Evolutionary conservation across 2,888 invertebrate species (phyloP).

Genomic region (Leptopilina syphax): DNA sequence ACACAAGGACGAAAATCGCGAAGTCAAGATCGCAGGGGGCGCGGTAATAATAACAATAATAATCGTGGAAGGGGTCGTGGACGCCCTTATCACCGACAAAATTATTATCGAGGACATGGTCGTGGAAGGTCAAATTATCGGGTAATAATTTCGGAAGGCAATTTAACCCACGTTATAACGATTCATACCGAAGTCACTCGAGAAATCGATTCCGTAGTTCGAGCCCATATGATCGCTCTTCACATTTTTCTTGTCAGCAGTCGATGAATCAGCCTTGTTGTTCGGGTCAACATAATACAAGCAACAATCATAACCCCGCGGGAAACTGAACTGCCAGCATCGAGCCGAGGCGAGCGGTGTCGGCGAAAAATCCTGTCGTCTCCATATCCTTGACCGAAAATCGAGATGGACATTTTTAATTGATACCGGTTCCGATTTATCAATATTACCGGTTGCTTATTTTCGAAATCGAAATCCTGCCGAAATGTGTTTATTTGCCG

Average conservation of each 20-base stretch:
- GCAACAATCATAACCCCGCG: too few relatives aligned
- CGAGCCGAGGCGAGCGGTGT: conserved; percentile 31
- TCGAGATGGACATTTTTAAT: background rate
- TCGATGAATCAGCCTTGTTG: too few relatives aligned
- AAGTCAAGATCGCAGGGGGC: background rate
- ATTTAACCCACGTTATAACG: too few relatives aligned
- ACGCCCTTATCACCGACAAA: background rate
- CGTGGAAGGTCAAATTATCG: too few relatives aligned
- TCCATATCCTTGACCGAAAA: background rate
- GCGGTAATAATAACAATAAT: conserved; percentile 5
- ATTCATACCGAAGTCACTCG: too few relatives aligned
- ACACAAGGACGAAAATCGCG: background rate
- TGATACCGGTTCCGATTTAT: background rate
- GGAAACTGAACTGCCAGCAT: background rate
- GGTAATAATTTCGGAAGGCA: too few relatives aligned
- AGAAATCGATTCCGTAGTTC: too few relatives aligned
- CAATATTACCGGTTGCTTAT: background rate
- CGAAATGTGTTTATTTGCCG: conserved; percentile 64
- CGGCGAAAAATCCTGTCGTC: background rate
- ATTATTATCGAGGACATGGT: background rate
- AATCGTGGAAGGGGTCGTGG: background rate
- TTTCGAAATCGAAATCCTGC: background rate
- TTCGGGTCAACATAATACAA: too few relatives aligned
- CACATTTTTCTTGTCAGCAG: too few relatives aligned
- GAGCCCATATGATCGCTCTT: too few relatives aligned